Evolutionary conservation across 2,888 invertebrate species (phyloP).

Genomic region (Lepeophtheirus nordmannii): DNA sequence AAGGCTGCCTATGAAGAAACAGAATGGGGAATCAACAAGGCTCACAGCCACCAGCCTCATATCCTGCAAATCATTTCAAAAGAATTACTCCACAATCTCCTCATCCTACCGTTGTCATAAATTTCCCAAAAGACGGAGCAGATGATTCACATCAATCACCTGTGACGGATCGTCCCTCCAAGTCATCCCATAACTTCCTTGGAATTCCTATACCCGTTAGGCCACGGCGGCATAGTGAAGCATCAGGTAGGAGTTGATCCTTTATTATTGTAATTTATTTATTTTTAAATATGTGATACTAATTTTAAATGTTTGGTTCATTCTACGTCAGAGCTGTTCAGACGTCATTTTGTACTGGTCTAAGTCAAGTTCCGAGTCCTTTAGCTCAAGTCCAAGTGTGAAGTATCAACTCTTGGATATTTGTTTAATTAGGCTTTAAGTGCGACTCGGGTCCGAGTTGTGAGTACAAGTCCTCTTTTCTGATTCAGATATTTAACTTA

Average conservation of each 20-base stretch:
- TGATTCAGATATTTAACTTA: no score
- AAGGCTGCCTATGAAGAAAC: neutral
- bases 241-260: neutral
- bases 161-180: neutral
- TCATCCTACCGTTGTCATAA: neutral
- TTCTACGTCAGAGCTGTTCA: no score
- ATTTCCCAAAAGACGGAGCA: neutral
- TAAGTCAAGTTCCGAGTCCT: no score
- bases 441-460: no score
- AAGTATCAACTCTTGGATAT: no score
- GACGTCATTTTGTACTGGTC: no score
- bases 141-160: neutral
- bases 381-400: no score
- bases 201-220: neutral
- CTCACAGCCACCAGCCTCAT: neutral
- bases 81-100: neutral
- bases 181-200: neutral
- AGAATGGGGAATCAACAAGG: conserved; percentile 5
- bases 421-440: no score
- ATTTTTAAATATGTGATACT: no score
- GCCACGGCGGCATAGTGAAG: neutral
- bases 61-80: neutral
- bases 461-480: no score
- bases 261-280: no score
- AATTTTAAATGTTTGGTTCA: no score